phyloP scores from a whole-genome alignment of 2,888 invertebrate species.

The Cancer borealis region DNA sequence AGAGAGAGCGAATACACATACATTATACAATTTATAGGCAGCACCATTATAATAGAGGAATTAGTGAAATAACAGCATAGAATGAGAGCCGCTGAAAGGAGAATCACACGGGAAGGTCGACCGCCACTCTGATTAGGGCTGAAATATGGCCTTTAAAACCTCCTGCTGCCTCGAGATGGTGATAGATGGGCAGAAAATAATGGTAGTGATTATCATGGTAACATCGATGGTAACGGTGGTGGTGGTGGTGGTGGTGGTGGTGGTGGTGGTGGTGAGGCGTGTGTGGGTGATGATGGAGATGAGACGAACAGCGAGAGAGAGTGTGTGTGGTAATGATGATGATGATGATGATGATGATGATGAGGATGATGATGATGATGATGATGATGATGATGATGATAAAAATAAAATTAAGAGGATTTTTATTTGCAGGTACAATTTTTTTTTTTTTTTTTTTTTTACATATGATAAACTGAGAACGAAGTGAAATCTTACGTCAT shows the following conservation, averaged over 20 bases:
- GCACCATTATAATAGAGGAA: background rate
- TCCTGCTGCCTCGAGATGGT: background rate
- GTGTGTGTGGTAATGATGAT: background rate
- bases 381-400: background rate
- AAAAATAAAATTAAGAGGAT: background rate
- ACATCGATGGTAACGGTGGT: background rate
- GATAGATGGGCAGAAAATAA: background rate
- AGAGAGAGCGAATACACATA: background rate
- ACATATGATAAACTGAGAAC: background rate
- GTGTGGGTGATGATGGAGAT: too few species aligned
- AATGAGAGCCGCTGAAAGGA: background rate
- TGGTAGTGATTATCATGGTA: constrained; percentile 3
- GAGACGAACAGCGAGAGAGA: too few species aligned
- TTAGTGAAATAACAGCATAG: background rate
- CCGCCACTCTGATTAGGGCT: constrained; percentile 20
- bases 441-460: too few species aligned
- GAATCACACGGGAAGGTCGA: background rate
- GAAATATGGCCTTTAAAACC: background rate
- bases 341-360: background rate
- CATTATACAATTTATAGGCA: background rate
- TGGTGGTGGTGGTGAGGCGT: background rate
- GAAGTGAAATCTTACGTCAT: background rate
- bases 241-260: constrained; percentile 17
- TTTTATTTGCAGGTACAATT: background rate
- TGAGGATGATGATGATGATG: too few species aligned